phyloP scores from a whole-genome alignment of 2,113 vertebrate species.

The Dipodomys stephensi region DNA sequence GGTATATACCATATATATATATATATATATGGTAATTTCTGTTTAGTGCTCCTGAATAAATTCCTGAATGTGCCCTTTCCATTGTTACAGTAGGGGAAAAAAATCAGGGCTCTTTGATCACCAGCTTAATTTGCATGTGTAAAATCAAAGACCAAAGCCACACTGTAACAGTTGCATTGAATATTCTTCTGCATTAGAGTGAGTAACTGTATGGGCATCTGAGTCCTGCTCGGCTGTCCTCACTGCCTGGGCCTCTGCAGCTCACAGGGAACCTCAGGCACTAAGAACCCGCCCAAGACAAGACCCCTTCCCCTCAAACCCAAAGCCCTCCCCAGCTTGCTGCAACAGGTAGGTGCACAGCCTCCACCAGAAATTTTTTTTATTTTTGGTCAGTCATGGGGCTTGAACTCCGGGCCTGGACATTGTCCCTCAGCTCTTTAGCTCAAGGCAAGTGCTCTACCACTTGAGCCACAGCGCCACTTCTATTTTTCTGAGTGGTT shows the following conservation, averaged over 20 bases:
- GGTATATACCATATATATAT: no score
- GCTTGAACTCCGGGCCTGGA: no score
- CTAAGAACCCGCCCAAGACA: neutral
- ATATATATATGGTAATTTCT: neutral
- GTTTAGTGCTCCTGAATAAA: neutral
- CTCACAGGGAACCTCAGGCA: neutral
- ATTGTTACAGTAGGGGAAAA: neutral
- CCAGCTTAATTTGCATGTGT: neutral
- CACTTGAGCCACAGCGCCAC: no score
- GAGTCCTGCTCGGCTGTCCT: no score
- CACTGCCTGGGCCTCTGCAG: neutral
- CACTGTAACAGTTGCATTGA: accelerated
- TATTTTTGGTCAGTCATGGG: no score
- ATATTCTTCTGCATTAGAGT: neutral
- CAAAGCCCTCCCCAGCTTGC: no score
- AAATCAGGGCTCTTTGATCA: accelerated
- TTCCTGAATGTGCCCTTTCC: accelerated
- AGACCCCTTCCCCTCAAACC: neutral
- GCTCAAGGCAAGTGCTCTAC: no score
- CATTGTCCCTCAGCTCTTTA: no score
- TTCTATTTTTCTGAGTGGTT: no score
- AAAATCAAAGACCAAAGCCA: neutral
- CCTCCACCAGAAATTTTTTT: no score
- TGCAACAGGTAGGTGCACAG: no score
- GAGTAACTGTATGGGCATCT: accelerated